These are phyloP conservation scores for Synergus itoensis DNA, from an alignment of 2,888 invertebrate species.

Conservation along the genomic window DNA sequence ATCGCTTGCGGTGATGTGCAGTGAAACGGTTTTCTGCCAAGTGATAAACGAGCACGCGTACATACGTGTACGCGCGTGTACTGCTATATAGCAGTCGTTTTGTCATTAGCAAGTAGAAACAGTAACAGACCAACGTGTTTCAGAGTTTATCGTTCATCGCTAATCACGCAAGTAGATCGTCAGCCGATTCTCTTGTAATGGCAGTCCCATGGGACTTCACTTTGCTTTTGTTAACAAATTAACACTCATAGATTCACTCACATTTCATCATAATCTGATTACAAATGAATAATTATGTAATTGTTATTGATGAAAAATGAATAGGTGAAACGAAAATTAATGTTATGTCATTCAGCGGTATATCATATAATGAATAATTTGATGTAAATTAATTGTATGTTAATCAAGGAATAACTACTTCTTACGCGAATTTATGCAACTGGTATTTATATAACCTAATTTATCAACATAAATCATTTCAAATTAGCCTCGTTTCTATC, in stretches of 20 bases:
- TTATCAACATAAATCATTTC: conserved; percentile 30
- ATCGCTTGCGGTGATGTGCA: conserved; percentile 46
- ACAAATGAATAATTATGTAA: conserved; percentile 3
- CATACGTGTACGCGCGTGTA: conserved; percentile 3
- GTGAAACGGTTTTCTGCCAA: conserved; percentile 56
- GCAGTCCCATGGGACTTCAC: conserved; percentile 19
- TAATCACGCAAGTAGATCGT: conserved; percentile 38
- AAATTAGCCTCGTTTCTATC: conserved; percentile 32
- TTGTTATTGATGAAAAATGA: background rate
- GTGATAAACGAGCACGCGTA: conserved; percentile 59
- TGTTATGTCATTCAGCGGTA: background rate
- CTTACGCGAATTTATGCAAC: background rate
- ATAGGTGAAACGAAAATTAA: background rate
- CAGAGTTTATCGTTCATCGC: conserved; percentile 29
- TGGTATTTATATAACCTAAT: background rate
- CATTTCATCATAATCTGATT: conserved; percentile 2
- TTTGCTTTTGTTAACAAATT: conserved; percentile 21
- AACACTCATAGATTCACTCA: conserved; percentile 6
- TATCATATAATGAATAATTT: background rate
- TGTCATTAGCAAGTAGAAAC: conserved; percentile 45
- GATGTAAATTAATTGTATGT: background rate
- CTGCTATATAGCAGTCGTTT: conserved; percentile 46
- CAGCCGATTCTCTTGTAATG: conserved; percentile 18
- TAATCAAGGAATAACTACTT: background rate
- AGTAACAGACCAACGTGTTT: conserved; percentile 13